Evolutionary conservation across 2,113 vertebrate genomes (phyloP).

Genomic region (Bambusicola thoracicus): DNA sequence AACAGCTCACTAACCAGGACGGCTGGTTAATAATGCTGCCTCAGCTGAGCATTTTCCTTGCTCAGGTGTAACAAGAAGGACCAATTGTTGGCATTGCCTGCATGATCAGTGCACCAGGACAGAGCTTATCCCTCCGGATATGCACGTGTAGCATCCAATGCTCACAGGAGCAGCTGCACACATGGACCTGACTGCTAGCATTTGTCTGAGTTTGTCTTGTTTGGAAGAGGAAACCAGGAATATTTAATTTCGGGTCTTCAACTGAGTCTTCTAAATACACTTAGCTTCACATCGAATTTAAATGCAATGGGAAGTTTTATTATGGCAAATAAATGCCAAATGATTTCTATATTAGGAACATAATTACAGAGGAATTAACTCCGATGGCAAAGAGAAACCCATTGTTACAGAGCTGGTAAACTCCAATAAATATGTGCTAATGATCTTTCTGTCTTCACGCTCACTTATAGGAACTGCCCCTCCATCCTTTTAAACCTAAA

Average conservation of each 20-base stretch:
- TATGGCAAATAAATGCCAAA: slow-evolving; percentile 52
- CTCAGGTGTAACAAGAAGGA: not conserved
- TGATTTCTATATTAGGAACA: slow-evolving; percentile 49
- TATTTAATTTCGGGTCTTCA: slow-evolving; percentile 45
- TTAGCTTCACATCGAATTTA: slow-evolving; percentile 41
- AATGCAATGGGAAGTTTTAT: slow-evolving; percentile 46
- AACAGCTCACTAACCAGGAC: not conserved
- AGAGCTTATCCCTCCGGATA: not conserved
- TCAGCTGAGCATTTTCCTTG: not conserved
- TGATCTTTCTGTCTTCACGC: slow-evolving; percentile 8
- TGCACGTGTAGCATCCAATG: not conserved
- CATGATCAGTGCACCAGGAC: not conserved
- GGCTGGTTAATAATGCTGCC: not conserved
- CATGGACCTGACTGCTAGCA: not conserved
- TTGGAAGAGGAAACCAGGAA: slow-evolving; percentile 28
- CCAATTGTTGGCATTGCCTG: not conserved
- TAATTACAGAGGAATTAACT: slow-evolving; percentile 51
- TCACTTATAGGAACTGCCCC: not conserved
- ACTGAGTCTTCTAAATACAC: not conserved
- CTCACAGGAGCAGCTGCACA: not conserved
- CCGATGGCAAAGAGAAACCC: slow-evolving; percentile 14
- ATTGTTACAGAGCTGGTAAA: slow-evolving; percentile 30
- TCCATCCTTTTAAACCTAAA: not conserved
- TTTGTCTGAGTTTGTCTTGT: slow-evolving; percentile 15
- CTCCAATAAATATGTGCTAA: slow-evolving; percentile 12